Conservation (phyloP, 2,113 vertebrate genomes). For the Vicugna pacos region DNA sequence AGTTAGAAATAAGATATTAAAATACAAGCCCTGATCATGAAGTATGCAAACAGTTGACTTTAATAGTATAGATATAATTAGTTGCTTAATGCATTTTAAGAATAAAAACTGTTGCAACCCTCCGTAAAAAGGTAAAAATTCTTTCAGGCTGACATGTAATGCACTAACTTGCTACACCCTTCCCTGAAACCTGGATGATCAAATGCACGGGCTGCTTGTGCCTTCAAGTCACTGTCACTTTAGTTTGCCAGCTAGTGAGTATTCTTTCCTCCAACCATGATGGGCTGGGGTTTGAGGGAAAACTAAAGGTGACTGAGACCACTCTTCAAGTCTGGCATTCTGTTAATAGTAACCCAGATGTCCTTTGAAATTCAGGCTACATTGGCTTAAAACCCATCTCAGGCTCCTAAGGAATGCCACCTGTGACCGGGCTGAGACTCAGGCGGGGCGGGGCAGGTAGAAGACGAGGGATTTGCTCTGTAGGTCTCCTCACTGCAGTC, state of each 20-base stretch:
- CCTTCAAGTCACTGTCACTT: neutral
- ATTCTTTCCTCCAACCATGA: neutral
- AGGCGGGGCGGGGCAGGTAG: fast-evolving
- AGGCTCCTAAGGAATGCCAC: neutral
- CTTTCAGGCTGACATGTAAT: neutral
- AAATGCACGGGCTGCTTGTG: neutral
- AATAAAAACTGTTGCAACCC: neutral
- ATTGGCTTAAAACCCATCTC: neutral
- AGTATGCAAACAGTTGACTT: neutral
- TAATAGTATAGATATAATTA: neutral
- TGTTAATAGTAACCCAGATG: neutral
- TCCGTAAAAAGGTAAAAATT: neutral
- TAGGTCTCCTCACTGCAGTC: neutral
- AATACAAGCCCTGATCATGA: neutral
- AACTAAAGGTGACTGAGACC: neutral
- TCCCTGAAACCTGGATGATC: neutral
- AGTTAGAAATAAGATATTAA: neutral
- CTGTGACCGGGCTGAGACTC: neutral
- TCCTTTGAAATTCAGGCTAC: neutral
- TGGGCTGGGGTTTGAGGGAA: neutral
- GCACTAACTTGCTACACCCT: neutral
- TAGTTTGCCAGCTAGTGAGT: neutral
- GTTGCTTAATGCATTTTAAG: neutral
- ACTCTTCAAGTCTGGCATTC: neutral
- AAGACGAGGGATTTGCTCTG: neutral